Evolutionary conservation across 2,888 invertebrate genomes (phyloP), one percentile per base, ranked within the genome.

Genomic region (Callosobruchus maculatus): DNA sequence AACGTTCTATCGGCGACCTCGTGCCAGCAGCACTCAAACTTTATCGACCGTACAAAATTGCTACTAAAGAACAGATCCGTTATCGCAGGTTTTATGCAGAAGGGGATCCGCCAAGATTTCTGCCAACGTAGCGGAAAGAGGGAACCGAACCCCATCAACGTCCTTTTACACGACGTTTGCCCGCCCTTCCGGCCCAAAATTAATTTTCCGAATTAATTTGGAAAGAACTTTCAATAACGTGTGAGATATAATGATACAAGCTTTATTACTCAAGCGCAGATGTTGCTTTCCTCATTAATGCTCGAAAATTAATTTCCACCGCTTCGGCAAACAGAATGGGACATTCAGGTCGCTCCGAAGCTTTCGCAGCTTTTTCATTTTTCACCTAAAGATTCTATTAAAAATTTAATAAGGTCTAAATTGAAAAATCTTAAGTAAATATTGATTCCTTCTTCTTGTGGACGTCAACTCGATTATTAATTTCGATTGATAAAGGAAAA

Each of bases 151-250:
- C 49, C 13, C 49, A 18, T 49, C 49, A 49, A 49, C 49, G 49
- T 49, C 49, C 3, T 49, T 49, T 49, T 49, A 49, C 49, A 49
- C 49, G 49, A 13, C 18, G 49, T 18, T 49, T 18, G 3, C 49
- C 49, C 13, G 18, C 68, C 68, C 13, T 68, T 18, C 68, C 71
- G 20, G 21, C 20, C 21, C 30, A 49, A 21, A 73, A 73, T 26
- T 67, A 31, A 74, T 72, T 74, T 76, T 71, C 69, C 21, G 72
- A 74, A 74, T 74, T 76, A 74, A 74, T 67, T 74, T 73, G 31
- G 71, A 73, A 74, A 73, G 73, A 72, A 74, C 74, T 76, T 76
- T 74, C 73, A 76, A 76, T 74, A 76, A 76, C 73, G 74, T 74
- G 74, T 73, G 73, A 72, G 72, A 70, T 76, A 71, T 71, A 73